These are phyloP conservation scores for Mongoloraphidia duomilia DNA, from an alignment of 2,888 invertebrate genomes.

Conservation along the genomic window DNA sequence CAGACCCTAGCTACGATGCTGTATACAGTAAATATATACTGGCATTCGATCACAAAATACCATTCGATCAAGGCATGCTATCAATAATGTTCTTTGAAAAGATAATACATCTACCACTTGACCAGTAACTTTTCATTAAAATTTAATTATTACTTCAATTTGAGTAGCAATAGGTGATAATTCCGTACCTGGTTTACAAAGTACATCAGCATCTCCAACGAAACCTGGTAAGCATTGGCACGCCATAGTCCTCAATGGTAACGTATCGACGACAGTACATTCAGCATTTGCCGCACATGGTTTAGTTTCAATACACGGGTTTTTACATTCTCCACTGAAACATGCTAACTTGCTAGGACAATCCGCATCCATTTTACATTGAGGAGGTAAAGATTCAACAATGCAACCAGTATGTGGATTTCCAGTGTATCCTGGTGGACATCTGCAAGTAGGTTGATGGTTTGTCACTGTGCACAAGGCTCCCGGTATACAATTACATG, in stretches of 20 bases:
- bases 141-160: not conserved
- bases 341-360: constrained; percentile 78
- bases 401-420: constrained; percentile 57
- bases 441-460: constrained; percentile 64
- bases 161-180: constrained; percentile 1
- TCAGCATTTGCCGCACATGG: constrained; percentile 71
- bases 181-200: constrained; percentile 62
- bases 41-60: too few species aligned
- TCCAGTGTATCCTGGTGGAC: constrained; percentile 68
- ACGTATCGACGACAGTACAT: constrained; percentile 71
- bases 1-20: too few species aligned
- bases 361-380: constrained; percentile 67
- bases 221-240: constrained; percentile 74
- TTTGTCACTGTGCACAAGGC: constrained; percentile 65
- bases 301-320: constrained; percentile 61
- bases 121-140: too few species aligned
- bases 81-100: too few species aligned
- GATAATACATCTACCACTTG: too few species aligned
- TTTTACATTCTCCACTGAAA: constrained; percentile 61
- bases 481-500: constrained; percentile 67
- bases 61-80: too few species aligned
- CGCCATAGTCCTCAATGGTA: constrained; percentile 76
- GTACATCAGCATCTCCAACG: constrained; percentile 72
- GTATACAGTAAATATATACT: too few species aligned
- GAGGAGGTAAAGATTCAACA: constrained; percentile 20